phyloP scores from a whole-genome alignment of 2,888 invertebrate genomes.

The Syrphus vitripennis region DNA sequence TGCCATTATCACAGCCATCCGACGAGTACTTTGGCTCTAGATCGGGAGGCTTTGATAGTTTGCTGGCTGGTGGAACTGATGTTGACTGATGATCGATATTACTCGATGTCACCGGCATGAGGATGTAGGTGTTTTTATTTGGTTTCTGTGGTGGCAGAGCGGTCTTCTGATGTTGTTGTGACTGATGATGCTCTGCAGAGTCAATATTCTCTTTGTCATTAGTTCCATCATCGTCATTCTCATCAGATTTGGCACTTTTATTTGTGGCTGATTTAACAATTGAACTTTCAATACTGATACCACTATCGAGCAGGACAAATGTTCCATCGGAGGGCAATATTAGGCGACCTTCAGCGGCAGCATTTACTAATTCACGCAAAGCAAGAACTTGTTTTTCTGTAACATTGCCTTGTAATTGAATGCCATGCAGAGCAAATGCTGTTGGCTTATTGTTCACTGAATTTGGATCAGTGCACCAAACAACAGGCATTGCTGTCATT shows the following conservation, averaged over 20 bases:
- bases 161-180: conserved; percentile 32
- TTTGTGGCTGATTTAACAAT: conserved; percentile 74
- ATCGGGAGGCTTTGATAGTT: conserved; percentile 55
- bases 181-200: conserved; percentile 14
- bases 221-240: conserved; percentile 26
- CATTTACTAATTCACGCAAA: conserved; percentile 80
- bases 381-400: conserved; percentile 81
- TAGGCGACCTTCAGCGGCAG: conserved; percentile 81
- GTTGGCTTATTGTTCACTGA: conserved; percentile 81
- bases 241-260: conserved; percentile 12
- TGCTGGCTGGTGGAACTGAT: conserved; percentile 25
- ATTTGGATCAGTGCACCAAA: conserved; percentile 81
- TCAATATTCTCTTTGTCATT: conserved; percentile 68
- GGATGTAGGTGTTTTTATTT: conserved; percentile 77
- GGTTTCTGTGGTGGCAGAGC: conserved; percentile 35
- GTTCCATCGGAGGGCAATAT: conserved; percentile 81
- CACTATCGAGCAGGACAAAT: conserved; percentile 80
- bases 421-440: conserved; percentile 81
- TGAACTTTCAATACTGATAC: conserved; percentile 80
- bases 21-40: conserved; percentile 79
- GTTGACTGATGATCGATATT: conserved; percentile 59
- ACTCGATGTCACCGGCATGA: conserved; percentile 76
- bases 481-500: conserved; percentile 81
- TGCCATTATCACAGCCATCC: conserved; percentile 36
- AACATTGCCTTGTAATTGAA: conserved; percentile 81